Evolutionary conservation across 2,113 vertebrate species (phyloP).

Genomic region (Eptatretus burgeri): DNA sequence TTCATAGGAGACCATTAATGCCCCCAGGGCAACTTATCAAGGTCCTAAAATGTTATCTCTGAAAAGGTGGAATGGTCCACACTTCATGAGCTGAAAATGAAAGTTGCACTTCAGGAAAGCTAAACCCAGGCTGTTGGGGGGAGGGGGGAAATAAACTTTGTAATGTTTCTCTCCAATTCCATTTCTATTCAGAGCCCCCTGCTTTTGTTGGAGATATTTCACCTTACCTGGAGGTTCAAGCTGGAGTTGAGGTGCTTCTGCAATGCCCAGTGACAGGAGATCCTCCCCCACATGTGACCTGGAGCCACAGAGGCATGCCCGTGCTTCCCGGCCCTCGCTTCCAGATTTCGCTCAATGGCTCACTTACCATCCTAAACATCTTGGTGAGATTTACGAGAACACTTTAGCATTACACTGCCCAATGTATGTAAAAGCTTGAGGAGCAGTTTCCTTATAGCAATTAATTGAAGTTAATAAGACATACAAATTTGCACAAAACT

Average conservation of each 20-base stretch:
- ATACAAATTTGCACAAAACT: not conserved
- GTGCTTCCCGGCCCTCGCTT: slow-evolving; percentile 37
- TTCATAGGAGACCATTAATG: no score
- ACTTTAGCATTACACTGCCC: no score
- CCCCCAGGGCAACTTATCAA: no score
- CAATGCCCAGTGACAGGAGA: slow-evolving; percentile 78
- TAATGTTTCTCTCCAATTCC: not conserved
- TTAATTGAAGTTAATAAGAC: not conserved
- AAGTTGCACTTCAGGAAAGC: no score
- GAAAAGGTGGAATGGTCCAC: no score
- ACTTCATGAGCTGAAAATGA: no score
- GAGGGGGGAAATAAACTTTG: no score
- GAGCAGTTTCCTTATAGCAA: not conserved
- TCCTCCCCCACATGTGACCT: slow-evolving; percentile 53
- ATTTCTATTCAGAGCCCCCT: slow-evolving; percentile 37
- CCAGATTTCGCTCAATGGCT: slow-evolving; percentile 51
- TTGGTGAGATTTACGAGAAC: slow-evolving; percentile 25
- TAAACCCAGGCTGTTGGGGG: no score
- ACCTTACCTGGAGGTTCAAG: slow-evolving; percentile 41
- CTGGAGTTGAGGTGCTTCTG: slow-evolving; percentile 56
- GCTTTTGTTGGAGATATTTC: slow-evolving; percentile 54
- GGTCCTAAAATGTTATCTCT: no score
- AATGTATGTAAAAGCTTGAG: not conserved
- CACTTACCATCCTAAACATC: slow-evolving; percentile 65
- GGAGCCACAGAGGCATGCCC: slow-evolving; percentile 46